Evolutionary conservation across 2,113 vertebrate species (phyloP), one percentile per base, ranked within the genome.

Genomic region (Egretta garzetta): DNA sequence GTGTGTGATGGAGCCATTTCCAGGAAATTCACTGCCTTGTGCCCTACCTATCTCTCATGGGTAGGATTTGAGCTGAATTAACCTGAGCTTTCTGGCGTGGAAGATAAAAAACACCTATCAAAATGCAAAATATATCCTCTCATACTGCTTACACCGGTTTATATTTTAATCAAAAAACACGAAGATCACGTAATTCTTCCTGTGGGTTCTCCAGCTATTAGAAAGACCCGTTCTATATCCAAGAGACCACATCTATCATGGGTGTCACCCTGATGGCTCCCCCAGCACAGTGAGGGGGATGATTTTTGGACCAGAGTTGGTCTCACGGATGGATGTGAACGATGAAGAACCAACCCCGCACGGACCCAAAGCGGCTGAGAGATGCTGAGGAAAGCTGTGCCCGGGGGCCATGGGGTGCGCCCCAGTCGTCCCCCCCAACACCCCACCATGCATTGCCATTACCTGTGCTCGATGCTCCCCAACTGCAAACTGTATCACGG

Each of bases 381-480:
- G 1, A 15, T 3, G 8, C 27, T 30, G 62, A 55, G 41, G 50
- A 39, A 77, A 67, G 59, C 41, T 50, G 86, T 24, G 50, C 26
- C 27, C 0, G 20, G 21, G 33, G 23, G 16, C 30, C 30, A 35
- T 20, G 60, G 50, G 1, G 2, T 4, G 21, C 6, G 2, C 28
- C 32, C 41, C 50, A 26, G 55, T 12, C 56, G 37, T 80, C 35
- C 30, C 12, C 4, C 28, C 33, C 27, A 5, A 1, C 4, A 6
- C 47, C 56, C 80, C 56, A 27, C 23, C 63, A 9, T 0, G 5
- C 2, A 0, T 3, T 86, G 86, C 70, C 62, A 30, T 98, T 98
- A 99, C 99, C 99, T 99, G 99, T 47, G 99, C 98, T 93, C 99
- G 99, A 94, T 99, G 99, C 96, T 99, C 99, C 86, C 99, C 99